These are phyloP conservation scores for Tortricodes alternella DNA, from an alignment of 2,888 invertebrate genomes.

Conservation along the genomic window DNA sequence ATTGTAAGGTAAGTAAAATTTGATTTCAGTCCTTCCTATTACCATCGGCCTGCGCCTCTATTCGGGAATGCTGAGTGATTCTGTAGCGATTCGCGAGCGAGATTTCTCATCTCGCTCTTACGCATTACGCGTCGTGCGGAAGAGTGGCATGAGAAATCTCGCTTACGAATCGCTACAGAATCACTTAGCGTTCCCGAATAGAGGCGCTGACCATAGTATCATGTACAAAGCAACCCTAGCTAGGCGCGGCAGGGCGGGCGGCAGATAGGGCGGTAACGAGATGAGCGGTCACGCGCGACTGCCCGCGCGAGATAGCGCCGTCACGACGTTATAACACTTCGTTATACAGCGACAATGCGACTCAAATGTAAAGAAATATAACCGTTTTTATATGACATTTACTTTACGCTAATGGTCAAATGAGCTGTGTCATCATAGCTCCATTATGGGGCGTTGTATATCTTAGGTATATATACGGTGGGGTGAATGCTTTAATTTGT, in stretches of 20 bases:
- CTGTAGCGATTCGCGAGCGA: no score
- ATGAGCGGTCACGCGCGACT: constrained; percentile 73
- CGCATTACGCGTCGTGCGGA: no score
- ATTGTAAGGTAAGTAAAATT: no score
- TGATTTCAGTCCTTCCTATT: no score
- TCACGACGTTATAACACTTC: constrained; percentile 39
- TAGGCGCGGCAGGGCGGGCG: not conserved
- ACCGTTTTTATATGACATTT: not conserved
- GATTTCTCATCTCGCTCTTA: no score
- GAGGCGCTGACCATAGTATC: no score
- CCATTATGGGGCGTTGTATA: not conserved
- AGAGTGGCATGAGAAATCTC: no score
- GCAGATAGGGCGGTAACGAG: constrained; percentile 50
- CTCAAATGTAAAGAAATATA: constrained; percentile 5
- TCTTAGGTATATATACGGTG: not conserved
- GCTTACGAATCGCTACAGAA: no score
- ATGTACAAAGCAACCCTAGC: not conserved
- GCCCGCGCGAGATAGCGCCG: constrained; percentile 55
- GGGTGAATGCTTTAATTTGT: constrained; percentile 16
- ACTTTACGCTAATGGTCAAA: not conserved
- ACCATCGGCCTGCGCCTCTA: no score
- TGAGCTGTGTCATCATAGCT: not conserved
- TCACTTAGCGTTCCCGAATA: no score
- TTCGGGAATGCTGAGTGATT: no score
- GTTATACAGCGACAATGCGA: constrained; percentile 39